Base-by-base conservation (phyloP, 2,888 invertebrate genomes). In the Cantharis flavilabris region DNA sequence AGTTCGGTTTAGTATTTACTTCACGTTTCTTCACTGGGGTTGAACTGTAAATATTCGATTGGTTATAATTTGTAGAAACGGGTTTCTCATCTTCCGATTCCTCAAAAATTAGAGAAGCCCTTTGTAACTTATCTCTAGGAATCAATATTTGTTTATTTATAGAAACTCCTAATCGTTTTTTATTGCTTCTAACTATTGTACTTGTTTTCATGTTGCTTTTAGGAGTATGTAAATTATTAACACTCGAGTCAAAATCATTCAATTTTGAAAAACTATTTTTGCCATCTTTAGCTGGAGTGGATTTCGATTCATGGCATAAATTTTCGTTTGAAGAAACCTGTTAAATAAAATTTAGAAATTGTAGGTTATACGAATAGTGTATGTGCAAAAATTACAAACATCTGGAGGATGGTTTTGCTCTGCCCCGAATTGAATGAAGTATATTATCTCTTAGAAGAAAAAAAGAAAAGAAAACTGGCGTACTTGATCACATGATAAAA, bases 71-170 rank as follows among this genome's bases (percentile, higher is more conserved):
- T 74, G 82, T 76, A 83, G 83, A 80, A 78, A 79, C 67, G 28
- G 73, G 64, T 69, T 81, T 80, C 62, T 83, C 83, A 33, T 71
- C 62, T 62, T 79, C 81, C 18, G 82, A 65, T 30, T 75, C 80
- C 20, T 70, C 33, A 14, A 70, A 67, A n/a, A 70, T 70, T 13
- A 13, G 7, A 9, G 18, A 23, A 26, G 71, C 69, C 14, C 10
- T 73, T 26, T 69, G 67, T 72, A 30, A 13, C 30, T n/a, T 70
- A 5, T 67, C 65, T 18, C n/a, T 67, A n/a, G 13, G 23, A 7
- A 67, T n/a, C 3, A 67, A 7, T 9, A 67, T 13, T 67, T 67
- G 65, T 67, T 67, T 67, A 14, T 7, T 23, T n/a, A 23, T 26
- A 9, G 65, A 13, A 23, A 67, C 9, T n/a, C 65, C 65, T n/a